Percentiles rank a stretch among this genome's conserved stretches.
Conservation (phyloP, 2,888 invertebrate genomes). For the Spisula subtruncata region DNA sequence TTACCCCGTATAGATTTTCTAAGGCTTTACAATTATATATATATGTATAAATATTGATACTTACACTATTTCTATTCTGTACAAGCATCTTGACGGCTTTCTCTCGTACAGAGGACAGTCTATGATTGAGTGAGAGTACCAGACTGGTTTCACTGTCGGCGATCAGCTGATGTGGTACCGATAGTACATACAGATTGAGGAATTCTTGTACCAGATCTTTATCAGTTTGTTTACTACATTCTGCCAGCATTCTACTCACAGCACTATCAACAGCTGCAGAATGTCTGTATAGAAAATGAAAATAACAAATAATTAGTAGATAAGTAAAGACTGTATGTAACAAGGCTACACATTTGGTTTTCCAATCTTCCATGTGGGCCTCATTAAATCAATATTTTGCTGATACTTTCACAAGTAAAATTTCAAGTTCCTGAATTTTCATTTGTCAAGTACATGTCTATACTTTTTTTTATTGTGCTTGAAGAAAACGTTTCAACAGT, state of each 20-base stretch:
- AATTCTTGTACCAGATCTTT: slow-evolving; percentile 78
- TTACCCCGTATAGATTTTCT: no score
- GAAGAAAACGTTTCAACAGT: no score
- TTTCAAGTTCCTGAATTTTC: no score
- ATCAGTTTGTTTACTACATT: slow-evolving; percentile 63
- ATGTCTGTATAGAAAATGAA: slow-evolving; percentile 72
- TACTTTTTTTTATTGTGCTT: no score
- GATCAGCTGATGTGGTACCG: slow-evolving; percentile 81
- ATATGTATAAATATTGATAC: no score
- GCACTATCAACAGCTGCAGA: slow-evolving; percentile 77
- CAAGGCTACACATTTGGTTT: no score
- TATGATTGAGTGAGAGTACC: slow-evolving; percentile 92
- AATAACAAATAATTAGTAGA: background rate
- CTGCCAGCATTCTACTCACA: slow-evolving; percentile 66
- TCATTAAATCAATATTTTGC: no score
- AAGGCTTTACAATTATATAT: no score
- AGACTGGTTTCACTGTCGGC: slow-evolving; percentile 87
- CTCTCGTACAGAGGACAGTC: slow-evolving; percentile 91
- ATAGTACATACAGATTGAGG: slow-evolving; percentile 79
- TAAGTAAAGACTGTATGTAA: no score
- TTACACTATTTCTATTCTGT: slow-evolving; percentile 88
- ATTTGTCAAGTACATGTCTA: no score
- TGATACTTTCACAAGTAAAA: no score
- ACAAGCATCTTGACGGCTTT: slow-evolving; percentile 91
- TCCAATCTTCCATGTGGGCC: no score